Base-by-base conservation (phyloP, 2,113 vertebrate species). In the Dendropsophus ebraccatus region DNA sequence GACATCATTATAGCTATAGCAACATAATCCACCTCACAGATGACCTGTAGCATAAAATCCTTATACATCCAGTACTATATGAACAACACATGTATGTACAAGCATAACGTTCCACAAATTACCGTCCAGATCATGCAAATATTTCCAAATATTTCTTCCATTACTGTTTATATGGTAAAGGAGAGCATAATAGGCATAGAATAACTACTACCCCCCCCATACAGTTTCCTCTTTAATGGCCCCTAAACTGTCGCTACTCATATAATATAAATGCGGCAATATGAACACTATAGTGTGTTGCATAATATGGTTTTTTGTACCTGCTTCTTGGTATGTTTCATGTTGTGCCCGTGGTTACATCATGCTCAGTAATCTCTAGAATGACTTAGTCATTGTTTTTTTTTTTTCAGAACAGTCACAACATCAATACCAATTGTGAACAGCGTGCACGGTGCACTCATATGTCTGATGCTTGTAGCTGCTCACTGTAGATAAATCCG, bases 321-420 rank as follows among this genome's bases (percentile, higher is more conserved):
- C 73, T 28, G 73, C 47, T 76, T 9, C 74, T 76, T 30, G 45
- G 45, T 19, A 52, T 30, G 23, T 16, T 58, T 2, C 8, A 25
- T 41, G 21, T 25, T 10, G 54, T 80, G 23, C 5, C 54, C 60
- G 77, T 0, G 32, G 32, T 80, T 80, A 28, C 77, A 80, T 56
- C 77, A 80, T 19, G 6, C 54, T 25, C 21, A 58, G 41, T 28
- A 52, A 77, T 81, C 13, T 81, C 56, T 81, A 25, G 60, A 28
- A 45, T 81, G 78, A 45, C 23, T 81, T 45, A 81, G 56, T 81
- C 78, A 81, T 45, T 65, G 54, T 79, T 60, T 45, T 60, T 60
- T n/a, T 62, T 54, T 35, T 60, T 45, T 28, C 11, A 62, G 17
- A 62, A 62, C 77, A 37, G 58, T 81, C 78, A 65, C 37, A 80